phyloP scores from a whole-genome alignment of 2,888 invertebrate genomes.

The Oeneis ivallda region DNA sequence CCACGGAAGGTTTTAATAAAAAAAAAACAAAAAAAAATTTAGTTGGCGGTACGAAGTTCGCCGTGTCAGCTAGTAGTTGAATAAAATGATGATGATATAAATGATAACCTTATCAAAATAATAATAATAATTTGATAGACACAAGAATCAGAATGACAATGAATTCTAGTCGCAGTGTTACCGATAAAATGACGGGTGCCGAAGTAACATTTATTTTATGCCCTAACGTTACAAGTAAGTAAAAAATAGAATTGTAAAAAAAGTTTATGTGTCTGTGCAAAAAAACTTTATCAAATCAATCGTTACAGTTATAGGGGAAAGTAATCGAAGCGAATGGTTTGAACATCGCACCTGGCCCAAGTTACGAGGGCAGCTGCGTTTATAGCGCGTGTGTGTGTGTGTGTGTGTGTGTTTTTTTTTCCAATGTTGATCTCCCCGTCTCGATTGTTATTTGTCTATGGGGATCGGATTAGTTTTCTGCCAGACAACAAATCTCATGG shows the following conservation, averaged over 20 bases:
- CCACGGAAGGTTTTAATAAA: too few relatives aligned
- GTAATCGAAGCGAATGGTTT: slow-evolving; percentile 22
- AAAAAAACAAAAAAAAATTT: too few relatives aligned
- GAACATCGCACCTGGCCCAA: slow-evolving; percentile 33
- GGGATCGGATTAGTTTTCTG: slow-evolving; percentile 8
- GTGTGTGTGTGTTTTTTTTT: slow-evolving; percentile 11
- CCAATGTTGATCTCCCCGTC: slow-evolving; percentile 18
- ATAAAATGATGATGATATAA: neutral
- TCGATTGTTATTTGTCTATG: slow-evolving; percentile 23
- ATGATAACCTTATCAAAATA: slow-evolving; percentile 2
- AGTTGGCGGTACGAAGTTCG: too few relatives aligned
- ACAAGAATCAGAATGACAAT: neutral
- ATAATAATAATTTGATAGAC: too few relatives aligned
- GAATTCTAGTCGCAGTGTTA: neutral
- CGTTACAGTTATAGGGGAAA: slow-evolving; percentile 18
- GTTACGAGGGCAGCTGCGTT: slow-evolving; percentile 31
- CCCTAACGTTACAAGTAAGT: too few relatives aligned
- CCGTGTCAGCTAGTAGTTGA: too few relatives aligned
- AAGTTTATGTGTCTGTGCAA: neutral
- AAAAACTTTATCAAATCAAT: slow-evolving; percentile 8
- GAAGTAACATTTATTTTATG: too few relatives aligned
- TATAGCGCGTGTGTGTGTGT: slow-evolving; percentile 18
- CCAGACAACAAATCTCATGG: slow-evolving; percentile 1
- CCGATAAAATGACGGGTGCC: neutral
- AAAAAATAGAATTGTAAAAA: neutral